These are phyloP conservation scores for Drosophila tristis DNA, from an alignment of 1,140 invertebrate species.

Conservation along the genomic window DNA sequence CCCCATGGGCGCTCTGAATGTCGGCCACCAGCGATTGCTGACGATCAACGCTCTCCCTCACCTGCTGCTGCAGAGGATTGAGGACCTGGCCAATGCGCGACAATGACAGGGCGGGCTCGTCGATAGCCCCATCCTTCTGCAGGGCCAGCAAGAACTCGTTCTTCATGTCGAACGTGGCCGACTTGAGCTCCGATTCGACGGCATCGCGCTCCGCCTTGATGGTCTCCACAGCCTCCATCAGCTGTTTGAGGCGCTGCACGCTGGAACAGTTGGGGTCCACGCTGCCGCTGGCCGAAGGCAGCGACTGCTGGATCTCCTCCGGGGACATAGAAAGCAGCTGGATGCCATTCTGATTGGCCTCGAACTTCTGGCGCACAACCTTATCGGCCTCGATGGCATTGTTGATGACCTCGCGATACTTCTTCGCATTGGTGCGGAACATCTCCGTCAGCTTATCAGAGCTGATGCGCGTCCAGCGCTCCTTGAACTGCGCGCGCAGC, in stretches of 20 bases:
- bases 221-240: constrained; percentile 94
- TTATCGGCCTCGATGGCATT: constrained; percentile 92
- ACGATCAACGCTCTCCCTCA: constrained; percentile 89
- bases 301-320: constrained; percentile 86
- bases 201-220: constrained; percentile 95
- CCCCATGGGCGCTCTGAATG: constrained; percentile 91
- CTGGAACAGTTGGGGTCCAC: constrained; percentile 86
- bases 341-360: constrained; percentile 91
- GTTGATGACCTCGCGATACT: constrained; percentile 96
- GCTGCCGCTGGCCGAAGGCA: constrained; percentile 86
- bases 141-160: constrained; percentile 92
- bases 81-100: constrained; percentile 92
- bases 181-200: constrained; percentile 95
- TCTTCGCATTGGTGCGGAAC: constrained; percentile 92
- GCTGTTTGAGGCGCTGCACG: constrained; percentile 88
- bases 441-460: constrained; percentile 95
- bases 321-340: constrained; percentile 92
- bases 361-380: constrained; percentile 95
- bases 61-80: constrained; percentile 92
- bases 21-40: constrained; percentile 92
- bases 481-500: constrained; percentile 94
- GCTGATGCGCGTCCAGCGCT: constrained; percentile 94
- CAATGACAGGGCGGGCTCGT: constrained; percentile 92
- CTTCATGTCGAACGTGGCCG: constrained; percentile 93
- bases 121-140: constrained; percentile 92